A percentile compares a stretch with the other conserved stretches of the same genome.
phyloP scores from a whole-genome alignment of 2,113 vertebrate genomes.

The Nesogale talazaci region DNA sequence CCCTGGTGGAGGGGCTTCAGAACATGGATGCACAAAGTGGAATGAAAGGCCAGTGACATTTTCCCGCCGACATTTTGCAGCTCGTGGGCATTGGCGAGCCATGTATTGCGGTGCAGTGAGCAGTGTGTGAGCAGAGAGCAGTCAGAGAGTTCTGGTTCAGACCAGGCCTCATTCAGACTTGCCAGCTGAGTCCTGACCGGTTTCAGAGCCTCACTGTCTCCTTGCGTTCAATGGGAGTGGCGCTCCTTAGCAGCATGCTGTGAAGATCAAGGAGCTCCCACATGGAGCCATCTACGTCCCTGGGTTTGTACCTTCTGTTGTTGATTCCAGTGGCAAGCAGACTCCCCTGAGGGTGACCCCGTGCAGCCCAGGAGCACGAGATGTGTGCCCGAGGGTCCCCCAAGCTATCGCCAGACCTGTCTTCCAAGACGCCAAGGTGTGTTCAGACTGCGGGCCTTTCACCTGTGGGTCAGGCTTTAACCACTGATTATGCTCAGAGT shows the following conservation, averaged over 20 bases:
- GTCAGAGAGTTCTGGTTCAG: background rate
- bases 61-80: no score
- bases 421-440: background rate
- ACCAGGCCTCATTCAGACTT: background rate
- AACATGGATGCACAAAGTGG: no score
- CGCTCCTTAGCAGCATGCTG: background rate
- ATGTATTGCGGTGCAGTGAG: fast-evolving
- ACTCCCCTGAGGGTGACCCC: background rate
- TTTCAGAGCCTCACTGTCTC: background rate
- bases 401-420: background rate
- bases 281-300: background rate
- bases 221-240: background rate
- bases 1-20: no score
- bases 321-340: background rate
- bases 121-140: background rate
- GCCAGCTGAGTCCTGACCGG: background rate
- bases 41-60: no score
- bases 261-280: background rate
- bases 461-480: no score
- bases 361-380: no score
- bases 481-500: no score
- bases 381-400: background rate
- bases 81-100: background rate
- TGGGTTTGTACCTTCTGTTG: background rate
- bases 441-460: no score